These are phyloP conservation scores for Cistogaster globosa DNA, from an alignment of 2,888 invertebrate genomes.

Conservation along the genomic window DNA sequence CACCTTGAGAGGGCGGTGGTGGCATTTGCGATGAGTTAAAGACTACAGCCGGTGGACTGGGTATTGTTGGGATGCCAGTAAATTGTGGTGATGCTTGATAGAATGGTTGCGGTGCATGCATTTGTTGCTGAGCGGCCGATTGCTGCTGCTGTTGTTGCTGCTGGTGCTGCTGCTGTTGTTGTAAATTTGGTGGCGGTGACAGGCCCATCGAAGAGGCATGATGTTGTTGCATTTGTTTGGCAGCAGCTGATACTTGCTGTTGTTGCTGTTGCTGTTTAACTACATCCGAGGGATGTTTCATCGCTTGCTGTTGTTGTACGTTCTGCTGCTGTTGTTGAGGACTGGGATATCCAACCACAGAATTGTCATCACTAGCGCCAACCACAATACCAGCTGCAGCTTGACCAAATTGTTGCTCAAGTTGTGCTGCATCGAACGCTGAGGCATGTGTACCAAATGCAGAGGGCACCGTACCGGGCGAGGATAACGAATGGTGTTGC, in stretches of 20 bases:
- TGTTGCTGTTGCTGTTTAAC: constrained; percentile 80
- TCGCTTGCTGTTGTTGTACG: constrained; percentile 72
- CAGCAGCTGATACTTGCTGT: constrained; percentile 79
- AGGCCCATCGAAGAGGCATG: constrained; percentile 82
- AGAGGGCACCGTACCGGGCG: constrained; percentile 79
- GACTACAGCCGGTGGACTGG: constrained; percentile 91
- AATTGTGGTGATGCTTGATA: constrained; percentile 89
- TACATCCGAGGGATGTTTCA: constrained; percentile 79
- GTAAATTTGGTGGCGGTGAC: constrained; percentile 84
- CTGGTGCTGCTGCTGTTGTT: constrained; percentile 83
- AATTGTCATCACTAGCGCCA: constrained; percentile 73
- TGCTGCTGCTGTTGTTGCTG: constrained; percentile 84
- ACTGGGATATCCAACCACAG: constrained; percentile 83
- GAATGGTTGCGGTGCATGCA: constrained; percentile 79
- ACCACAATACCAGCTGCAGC: constrained; percentile 71
- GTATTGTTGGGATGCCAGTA: constrained; percentile 92
- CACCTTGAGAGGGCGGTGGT: constrained; percentile 85
- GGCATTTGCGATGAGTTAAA: constrained; percentile 91
- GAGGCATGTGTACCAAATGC: constrained; percentile 80
- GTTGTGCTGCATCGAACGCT: constrained; percentile 75
- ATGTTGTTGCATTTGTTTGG: constrained; percentile 85
- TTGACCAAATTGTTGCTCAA: constrained; percentile 83
- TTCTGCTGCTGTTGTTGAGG: constrained; percentile 81
- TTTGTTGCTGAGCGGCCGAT: constrained; percentile 83
- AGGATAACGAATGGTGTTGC: constrained; percentile 82